Percentiles rank a stretch among this genome's conserved stretches.
These are phyloP conservation scores for Corythoichthys intestinalis DNA, from an alignment of 2,113 vertebrate genomes.

Conservation along the genomic window DNA sequence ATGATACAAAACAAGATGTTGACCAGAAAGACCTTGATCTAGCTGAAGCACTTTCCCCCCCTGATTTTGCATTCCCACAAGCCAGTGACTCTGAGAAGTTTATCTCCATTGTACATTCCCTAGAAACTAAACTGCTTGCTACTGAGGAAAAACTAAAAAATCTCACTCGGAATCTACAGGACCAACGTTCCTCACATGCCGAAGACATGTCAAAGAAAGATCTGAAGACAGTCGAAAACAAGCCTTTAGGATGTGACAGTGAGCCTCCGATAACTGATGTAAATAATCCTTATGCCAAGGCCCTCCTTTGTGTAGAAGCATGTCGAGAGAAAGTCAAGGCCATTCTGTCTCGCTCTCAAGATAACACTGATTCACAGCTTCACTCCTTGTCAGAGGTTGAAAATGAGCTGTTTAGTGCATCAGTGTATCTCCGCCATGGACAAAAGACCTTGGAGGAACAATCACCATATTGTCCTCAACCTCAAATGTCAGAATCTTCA, in stretches of 20 bases:
- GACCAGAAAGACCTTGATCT: constrained; percentile 63
- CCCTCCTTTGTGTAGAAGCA: constrained; percentile 79
- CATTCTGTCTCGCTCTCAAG: constrained; percentile 67
- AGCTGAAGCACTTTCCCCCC: constrained; percentile 73
- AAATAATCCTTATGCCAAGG: constrained; percentile 75
- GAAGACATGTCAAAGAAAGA: constrained; percentile 65
- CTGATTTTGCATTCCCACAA: constrained; percentile 70
- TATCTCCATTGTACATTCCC: constrained; percentile 84
- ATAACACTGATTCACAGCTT: constrained; percentile 59
- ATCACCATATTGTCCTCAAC: constrained; percentile 11
- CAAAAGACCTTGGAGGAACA: constrained; percentile 42
- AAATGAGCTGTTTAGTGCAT: constrained; percentile 70
- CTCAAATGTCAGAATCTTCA: constrained; percentile 36
- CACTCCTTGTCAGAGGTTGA: constrained; percentile 77
- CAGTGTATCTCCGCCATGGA: constrained; percentile 69
- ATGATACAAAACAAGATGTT: constrained; percentile 75
- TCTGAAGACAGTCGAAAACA: constrained; percentile 67
- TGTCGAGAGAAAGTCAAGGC: constrained; percentile 78
- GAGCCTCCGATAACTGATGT: constrained; percentile 52
- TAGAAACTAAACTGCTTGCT: constrained; percentile 86
- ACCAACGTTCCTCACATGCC: constrained; percentile 72
- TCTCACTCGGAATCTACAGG: constrained; percentile 81
- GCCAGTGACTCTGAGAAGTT: constrained; percentile 82
- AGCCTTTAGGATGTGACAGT: constrained; percentile 59
- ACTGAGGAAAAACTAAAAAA: constrained; percentile 90